A percentile compares a stretch with the other conserved stretches of the same genome.
These are phyloP conservation scores for Tretioscincus oriximinensis DNA, from an alignment of 2,113 vertebrate genomes.

Conservation along the genomic window DNA sequence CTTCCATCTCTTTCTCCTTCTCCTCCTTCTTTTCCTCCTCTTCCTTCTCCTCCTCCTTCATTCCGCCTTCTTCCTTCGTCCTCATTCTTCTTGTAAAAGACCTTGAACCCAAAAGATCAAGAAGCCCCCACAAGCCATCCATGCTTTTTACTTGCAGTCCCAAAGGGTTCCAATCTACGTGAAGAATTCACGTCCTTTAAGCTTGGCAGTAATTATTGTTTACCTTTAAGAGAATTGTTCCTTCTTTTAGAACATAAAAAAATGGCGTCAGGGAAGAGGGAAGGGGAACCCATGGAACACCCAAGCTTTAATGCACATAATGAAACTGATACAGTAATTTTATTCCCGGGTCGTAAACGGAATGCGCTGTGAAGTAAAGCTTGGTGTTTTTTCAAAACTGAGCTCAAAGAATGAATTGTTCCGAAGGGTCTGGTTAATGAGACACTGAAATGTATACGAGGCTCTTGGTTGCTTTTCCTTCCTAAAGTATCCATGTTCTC, in stretches of 20 bases:
- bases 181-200: rapidly evolving
- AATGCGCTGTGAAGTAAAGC: constrained; percentile 63
- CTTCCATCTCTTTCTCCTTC: too few relatives aligned
- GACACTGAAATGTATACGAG: constrained; percentile 34
- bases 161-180: neutral
- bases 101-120: neutral
- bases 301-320: constrained; percentile 40
- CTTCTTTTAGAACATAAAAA: constrained; percentile 9
- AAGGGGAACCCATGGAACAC: constrained; percentile 27
- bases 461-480: neutral
- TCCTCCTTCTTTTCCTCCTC: too few relatives aligned
- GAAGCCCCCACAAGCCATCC: too few relatives aligned
- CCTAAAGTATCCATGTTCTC: rapidly evolving
- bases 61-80: too few relatives aligned
- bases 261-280: neutral
- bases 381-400: constrained; percentile 36
- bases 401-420: constrained; percentile 68
- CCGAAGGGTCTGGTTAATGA: constrained; percentile 49
- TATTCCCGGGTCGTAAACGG: constrained; percentile 65
- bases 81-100: neutral
- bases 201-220: constrained; percentile 44
- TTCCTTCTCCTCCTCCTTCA: too few relatives aligned
- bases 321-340: constrained; percentile 68
- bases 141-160: neutral
- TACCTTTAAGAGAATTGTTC: constrained; percentile 37